A percentile compares a stretch with the other conserved stretches of the same genome.
Evolutionary conservation across 1,140 invertebrate genomes (phyloP).

Genomic region (Lasaia peninsularis): DNA sequence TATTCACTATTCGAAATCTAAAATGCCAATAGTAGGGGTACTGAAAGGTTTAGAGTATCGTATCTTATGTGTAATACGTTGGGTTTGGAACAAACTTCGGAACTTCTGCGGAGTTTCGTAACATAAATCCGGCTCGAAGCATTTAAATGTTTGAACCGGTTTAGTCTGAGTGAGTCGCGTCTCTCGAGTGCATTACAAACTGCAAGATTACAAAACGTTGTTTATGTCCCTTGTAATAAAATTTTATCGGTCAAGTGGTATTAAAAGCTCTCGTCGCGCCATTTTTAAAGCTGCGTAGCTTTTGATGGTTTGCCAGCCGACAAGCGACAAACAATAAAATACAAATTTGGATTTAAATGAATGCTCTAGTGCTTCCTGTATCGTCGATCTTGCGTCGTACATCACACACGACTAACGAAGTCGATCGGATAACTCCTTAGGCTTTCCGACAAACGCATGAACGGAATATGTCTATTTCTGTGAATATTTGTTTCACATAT

Average conservation of each 20-base stretch:
- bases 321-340: slow-evolving; percentile 13
- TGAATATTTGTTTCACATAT: too few relatives aligned
- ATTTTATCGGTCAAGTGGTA: slow-evolving; percentile 13
- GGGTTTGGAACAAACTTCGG: background rate
- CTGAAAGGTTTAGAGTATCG: background rate
- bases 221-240: slow-evolving; percentile 21
- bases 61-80: slow-evolving; percentile 6
- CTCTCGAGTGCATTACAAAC: background rate
- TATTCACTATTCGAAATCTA: background rate
- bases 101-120: background rate
- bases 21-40: background rate
- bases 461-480: too few relatives aligned
- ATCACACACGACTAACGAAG: background rate
- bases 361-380: slow-evolving; percentile 11
- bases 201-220: background rate
- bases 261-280: slow-evolving; percentile 15
- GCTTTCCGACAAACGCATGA: background rate
- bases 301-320: slow-evolving; percentile 15
- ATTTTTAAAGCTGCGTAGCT: slow-evolving; percentile 20
- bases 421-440: background rate
- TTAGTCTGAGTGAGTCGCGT: background rate
- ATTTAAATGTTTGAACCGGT: background rate
- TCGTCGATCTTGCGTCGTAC: background rate
- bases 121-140: background rate
- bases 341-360: slow-evolving; percentile 12